A percentile compares a stretch with the other conserved stretches of the same genome.
phyloP scores from a whole-genome alignment of 1,140 invertebrate species.

The Drosophila triauraria region DNA sequence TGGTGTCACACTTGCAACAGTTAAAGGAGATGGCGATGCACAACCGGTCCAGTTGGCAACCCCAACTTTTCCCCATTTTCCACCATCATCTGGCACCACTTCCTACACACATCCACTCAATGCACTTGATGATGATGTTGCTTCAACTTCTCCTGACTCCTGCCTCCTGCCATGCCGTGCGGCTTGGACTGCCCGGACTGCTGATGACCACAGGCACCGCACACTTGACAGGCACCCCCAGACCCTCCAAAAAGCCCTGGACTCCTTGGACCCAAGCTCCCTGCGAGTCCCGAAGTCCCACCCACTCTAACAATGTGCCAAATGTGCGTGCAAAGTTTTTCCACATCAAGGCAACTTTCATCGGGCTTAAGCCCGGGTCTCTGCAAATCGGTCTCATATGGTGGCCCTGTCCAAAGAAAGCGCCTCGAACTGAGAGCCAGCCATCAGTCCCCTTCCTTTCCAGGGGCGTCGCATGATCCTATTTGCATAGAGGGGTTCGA shows the following conservation, averaged over 20 bases:
- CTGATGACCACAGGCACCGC: conserved; percentile 58
- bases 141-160: not conserved
- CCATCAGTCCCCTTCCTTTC: not conserved
- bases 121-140: conserved; percentile 57
- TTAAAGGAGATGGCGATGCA: conserved; percentile 26
- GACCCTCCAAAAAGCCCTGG: not conserved
- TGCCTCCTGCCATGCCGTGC: not conserved
- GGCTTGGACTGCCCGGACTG: conserved; percentile 26
- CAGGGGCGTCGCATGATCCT: not conserved
- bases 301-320: conserved; percentile 49
- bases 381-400: conserved; percentile 42
- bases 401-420: conserved; percentile 26
- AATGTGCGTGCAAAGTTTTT: conserved; percentile 63
- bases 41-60: not conserved
- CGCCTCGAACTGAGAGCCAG: conserved; percentile 12
- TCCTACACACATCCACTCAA: conserved; percentile 26
- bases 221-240: conserved; percentile 48
- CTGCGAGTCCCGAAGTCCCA: not conserved
- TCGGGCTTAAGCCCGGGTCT: conserved; percentile 23
- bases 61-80: not conserved
- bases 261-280: not conserved
- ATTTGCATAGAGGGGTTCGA: not conserved
- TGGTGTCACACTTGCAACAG: conserved; percentile 31
- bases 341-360: conserved; percentile 49
- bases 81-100: conserved; percentile 15